Evolutionary conservation across 2,113 vertebrate genomes (phyloP).

Genomic region (Athene cunicularia): DNA sequence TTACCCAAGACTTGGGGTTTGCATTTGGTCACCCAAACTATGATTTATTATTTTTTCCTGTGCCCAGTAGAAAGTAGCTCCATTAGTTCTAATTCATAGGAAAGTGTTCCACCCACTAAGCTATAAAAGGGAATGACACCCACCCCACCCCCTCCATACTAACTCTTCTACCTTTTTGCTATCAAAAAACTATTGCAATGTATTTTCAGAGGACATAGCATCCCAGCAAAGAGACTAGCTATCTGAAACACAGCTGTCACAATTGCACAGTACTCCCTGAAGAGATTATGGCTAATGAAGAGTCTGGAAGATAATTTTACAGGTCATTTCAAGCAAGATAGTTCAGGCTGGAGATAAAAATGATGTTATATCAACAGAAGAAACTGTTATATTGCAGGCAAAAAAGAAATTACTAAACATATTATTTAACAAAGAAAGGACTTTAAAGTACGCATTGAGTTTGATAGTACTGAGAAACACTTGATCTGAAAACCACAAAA

Average conservation of each 20-base stretch:
- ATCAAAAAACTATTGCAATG: not conserved
- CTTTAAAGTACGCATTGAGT: not conserved
- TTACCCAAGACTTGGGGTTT: not conserved
- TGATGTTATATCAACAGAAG: not conserved
- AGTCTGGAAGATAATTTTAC: constrained; percentile 58
- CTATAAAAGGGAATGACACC: not conserved
- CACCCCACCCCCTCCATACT: not conserved
- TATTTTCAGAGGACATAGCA: not conserved
- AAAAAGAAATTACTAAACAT: not conserved
- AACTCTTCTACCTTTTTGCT: not conserved
- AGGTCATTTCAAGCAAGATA: constrained; percentile 58
- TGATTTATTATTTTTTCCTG: not conserved
- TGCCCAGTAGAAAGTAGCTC: not conserved
- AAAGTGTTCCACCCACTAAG: not conserved
- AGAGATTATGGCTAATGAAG: constrained; percentile 59
- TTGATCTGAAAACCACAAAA: not conserved
- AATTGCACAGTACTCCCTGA: constrained; percentile 17
- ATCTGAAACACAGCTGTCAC: constrained; percentile 37
- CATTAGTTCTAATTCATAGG: not conserved
- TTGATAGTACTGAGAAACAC: not conserved
- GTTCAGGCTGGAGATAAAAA: constrained; percentile 35
- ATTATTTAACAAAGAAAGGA: not conserved
- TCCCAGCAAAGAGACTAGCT: not conserved
- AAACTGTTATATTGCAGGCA: not conserved
- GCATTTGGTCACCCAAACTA: not conserved